These are phyloP conservation scores for Theristus sp. DNA, from an alignment of 2,888 invertebrate species.

Conservation along the genomic window DNA sequence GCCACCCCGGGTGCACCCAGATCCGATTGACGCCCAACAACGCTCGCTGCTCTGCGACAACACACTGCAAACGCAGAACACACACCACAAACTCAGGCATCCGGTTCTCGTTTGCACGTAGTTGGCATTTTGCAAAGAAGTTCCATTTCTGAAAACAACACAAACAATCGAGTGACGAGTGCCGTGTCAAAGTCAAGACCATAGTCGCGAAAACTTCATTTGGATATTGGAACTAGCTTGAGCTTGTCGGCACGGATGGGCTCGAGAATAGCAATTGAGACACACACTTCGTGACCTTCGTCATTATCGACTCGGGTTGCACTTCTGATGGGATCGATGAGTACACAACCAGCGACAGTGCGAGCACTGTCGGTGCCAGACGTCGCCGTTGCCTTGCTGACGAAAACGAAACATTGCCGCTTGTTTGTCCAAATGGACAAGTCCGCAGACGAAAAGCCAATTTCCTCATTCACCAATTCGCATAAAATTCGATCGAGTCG, in stretches of 20 bases:
- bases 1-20: neutral
- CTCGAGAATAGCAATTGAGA: no score
- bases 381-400: neutral
- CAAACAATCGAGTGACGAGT: no score
- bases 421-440: neutral
- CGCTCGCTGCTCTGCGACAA: neutral
- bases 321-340: neutral
- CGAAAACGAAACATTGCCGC: neutral
- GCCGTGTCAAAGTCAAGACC: no score
- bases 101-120: no score
- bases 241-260: no score
- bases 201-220: no score
- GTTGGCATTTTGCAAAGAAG: no score
- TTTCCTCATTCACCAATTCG: neutral
- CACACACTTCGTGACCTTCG: neutral
- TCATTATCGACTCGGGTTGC: neutral
- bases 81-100: no score
- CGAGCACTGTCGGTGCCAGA: no score
- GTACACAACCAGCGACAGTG: no score
- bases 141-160: no score
- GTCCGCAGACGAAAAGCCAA: neutral
- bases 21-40: neutral
- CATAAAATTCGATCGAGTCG: neutral
- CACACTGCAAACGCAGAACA: neutral
- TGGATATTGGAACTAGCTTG: no score